Percentiles rank a stretch among this genome's conserved stretches.
phyloP scores from a whole-genome alignment of 2,113 vertebrate species.

The Clupea harengus region DNA sequence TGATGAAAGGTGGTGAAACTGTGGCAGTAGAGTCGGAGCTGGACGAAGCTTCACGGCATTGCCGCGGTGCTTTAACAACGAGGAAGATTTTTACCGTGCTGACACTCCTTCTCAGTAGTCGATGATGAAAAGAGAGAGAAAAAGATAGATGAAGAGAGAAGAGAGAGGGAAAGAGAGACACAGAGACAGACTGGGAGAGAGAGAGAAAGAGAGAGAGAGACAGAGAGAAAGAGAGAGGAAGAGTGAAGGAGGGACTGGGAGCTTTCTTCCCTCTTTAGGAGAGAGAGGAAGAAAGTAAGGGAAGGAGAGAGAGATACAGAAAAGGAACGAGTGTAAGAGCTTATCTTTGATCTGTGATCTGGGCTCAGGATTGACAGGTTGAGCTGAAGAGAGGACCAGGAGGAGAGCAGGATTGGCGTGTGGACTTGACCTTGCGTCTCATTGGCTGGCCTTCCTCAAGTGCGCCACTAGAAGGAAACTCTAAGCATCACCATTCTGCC shows the following conservation, averaged over 20 bases:
- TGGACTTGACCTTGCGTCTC: conserved; percentile 46
- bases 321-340: background rate
- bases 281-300: background rate
- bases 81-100: background rate
- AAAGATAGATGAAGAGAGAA: background rate
- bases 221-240: background rate
- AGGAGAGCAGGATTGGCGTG: background rate
- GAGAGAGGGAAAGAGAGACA: background rate
- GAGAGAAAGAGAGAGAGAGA: conserved; percentile 14
- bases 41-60: background rate
- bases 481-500: background rate
- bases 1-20: background rate
- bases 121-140: background rate
- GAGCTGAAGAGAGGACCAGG: background rate
- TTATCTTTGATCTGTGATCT: conserved; percentile 3
- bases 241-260: background rate
- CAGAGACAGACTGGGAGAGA: background rate
- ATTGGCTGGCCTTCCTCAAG: conserved; percentile 15
- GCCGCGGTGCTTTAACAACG: background rate
- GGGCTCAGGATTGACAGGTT: conserved; percentile 28
- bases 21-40: background rate
- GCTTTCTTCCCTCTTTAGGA: background rate
- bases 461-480: conserved; percentile 32
- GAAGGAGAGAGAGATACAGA: background rate
- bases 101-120: background rate